Conservation (phyloP, 1,140 invertebrate genomes). For the Nomia melanderi region DNA sequence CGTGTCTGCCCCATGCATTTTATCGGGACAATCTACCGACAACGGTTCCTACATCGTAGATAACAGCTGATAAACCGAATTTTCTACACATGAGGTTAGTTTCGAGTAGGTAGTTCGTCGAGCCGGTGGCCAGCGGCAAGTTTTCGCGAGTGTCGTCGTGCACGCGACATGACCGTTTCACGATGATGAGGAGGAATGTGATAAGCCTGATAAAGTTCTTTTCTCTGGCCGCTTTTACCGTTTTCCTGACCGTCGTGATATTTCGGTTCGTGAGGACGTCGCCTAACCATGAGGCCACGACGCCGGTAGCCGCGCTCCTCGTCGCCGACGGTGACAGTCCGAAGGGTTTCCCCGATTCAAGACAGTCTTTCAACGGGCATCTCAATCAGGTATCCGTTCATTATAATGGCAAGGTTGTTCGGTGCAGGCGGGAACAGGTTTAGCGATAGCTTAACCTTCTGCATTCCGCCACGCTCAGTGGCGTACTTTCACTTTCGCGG, state of each 20-base stretch:
- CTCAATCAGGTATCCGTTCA: slow-evolving; percentile 50
- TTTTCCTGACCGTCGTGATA: slow-evolving; percentile 78
- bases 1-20: slow-evolving; percentile 9
- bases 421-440: slow-evolving; percentile 36
- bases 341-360: slow-evolving; percentile 8
- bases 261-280: slow-evolving; percentile 75
- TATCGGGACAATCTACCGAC: neutral
- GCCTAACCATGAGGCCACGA: slow-evolving; percentile 46
- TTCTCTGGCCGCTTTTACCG: slow-evolving; percentile 74
- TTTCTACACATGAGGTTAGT: slow-evolving; percentile 35
- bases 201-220: slow-evolving; percentile 79
- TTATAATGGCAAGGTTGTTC: slow-evolving; percentile 19
- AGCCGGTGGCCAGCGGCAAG: slow-evolving; percentile 9
- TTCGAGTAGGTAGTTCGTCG: slow-evolving; percentile 8
- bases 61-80: slow-evolving; percentile 29
- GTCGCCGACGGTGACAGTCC: neutral
- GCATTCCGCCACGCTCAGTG: slow-evolving; percentile 39
- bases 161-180: slow-evolving; percentile 55
- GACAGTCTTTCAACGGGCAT: slow-evolving; percentile 34
- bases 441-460: slow-evolving; percentile 40
- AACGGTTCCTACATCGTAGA: neutral
- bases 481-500: neutral
- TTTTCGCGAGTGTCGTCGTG: neutral
- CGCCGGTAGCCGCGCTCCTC: slow-evolving; percentile 44
- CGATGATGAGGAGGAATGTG: slow-evolving; percentile 78